Conservation (phyloP, 2,113 vertebrate genomes). For the Brachionichthys hirsutus region DNA sequence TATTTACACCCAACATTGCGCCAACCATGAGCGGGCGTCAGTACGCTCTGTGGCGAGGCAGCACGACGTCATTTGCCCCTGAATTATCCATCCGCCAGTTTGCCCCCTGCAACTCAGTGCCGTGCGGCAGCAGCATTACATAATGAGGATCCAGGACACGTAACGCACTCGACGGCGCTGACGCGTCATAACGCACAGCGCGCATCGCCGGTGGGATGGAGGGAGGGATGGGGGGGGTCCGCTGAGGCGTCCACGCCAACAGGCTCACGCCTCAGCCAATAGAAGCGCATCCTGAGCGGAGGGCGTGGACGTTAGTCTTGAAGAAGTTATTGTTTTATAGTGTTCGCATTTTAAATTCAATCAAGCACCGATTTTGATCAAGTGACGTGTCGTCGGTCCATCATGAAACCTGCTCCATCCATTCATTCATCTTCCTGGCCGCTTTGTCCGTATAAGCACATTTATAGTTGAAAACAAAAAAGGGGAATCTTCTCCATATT, state of each 20-base stretch:
- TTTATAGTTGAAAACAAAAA: no score
- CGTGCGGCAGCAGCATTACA: constrained; percentile 61
- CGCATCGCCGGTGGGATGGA: constrained; percentile 36
- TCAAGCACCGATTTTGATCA: no score
- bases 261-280: constrained; percentile 20
- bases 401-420: no score
- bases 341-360: no score
- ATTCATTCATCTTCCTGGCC: no score
- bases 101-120: not conserved
- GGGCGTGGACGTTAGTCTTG: no score
- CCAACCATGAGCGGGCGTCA: not conserved
- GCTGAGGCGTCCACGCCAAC: constrained; percentile 6
- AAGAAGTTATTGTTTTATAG: no score
- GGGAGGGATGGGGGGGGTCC: constrained; percentile 16
- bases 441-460: no score
- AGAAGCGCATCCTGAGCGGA: not conserved
- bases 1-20: not conserved
- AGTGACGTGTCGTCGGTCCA: no score
- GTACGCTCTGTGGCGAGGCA: not conserved
- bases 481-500: no score
- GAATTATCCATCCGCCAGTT: constrained; percentile 24
- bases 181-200: constrained; percentile 60
- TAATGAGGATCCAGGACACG: constrained; percentile 52
- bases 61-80: not conserved
- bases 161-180: constrained; percentile 21